Percentiles rank a stretch among this genome's conserved stretches.
phyloP scores from a whole-genome alignment of 2,888 invertebrate species.

The Melanotus villosus region DNA sequence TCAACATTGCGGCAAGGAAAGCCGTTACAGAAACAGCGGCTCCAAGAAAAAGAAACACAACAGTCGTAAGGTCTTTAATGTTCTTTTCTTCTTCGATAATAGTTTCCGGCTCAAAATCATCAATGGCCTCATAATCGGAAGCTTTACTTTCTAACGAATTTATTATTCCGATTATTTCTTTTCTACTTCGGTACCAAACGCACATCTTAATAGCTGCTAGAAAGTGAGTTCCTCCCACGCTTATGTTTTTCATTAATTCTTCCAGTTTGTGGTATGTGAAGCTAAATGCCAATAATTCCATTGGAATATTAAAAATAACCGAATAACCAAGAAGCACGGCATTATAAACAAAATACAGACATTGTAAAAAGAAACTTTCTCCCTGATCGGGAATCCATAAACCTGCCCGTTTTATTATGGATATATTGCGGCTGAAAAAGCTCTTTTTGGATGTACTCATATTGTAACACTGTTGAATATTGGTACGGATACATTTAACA shows the following conservation, averaged over 20 bases:
- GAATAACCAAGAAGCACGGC: slow-evolving; percentile 42
- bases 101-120: slow-evolving; percentile 45
- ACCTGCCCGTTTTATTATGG: slow-evolving; percentile 49
- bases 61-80: slow-evolving; percentile 38
- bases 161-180: slow-evolving; percentile 48
- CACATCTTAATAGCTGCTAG: slow-evolving; percentile 48
- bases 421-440: slow-evolving; percentile 50
- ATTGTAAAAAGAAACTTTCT: not conserved
- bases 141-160: slow-evolving; percentile 38
- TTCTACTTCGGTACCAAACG: slow-evolving; percentile 50
- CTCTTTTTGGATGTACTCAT: not conserved
- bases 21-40: slow-evolving; percentile 28
- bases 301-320: slow-evolving; percentile 47
- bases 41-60: slow-evolving; percentile 11
- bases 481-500: too few relatives aligned
- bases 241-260: slow-evolving; percentile 53
- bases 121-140: slow-evolving; percentile 45
- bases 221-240: slow-evolving; percentile 51
- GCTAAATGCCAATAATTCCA: slow-evolving; percentile 45
- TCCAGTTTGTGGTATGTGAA: slow-evolving; percentile 43
- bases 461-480: not conserved
- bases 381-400: slow-evolving; percentile 48
- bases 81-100: slow-evolving; percentile 48
- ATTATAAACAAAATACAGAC: slow-evolving; percentile 32
- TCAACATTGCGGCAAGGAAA: slow-evolving; percentile 9